These are phyloP conservation scores for Bimastos eiseni DNA, from an alignment of 2,888 invertebrate species.

Conservation along the genomic window DNA sequence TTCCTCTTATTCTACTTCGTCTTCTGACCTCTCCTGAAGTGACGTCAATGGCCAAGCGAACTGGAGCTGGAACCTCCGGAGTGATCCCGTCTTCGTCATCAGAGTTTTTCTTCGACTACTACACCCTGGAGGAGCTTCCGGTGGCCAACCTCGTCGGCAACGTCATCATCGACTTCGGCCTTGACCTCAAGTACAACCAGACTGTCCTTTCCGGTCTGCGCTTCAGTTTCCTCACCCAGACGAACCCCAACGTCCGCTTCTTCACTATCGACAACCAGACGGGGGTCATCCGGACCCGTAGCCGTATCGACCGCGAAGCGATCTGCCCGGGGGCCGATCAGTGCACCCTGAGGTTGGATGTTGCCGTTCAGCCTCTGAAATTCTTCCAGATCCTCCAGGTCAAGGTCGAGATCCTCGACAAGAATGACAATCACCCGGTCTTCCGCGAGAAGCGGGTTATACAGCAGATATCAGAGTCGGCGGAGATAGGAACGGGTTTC, in stretches of 20 bases:
- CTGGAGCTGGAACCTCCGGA: background rate
- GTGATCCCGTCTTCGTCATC: background rate
- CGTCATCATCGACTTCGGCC: slow-evolving; percentile 28
- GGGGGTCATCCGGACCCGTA: slow-evolving; percentile 39
- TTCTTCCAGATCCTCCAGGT: slow-evolving; percentile 41
- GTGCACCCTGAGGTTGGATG: slow-evolving; percentile 40
- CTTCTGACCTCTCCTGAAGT: background rate
- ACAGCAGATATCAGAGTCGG: slow-evolving; percentile 41
- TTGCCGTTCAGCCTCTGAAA: slow-evolving; percentile 40
- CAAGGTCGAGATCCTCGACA: slow-evolving; percentile 39
- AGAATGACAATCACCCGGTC: slow-evolving; percentile 43
- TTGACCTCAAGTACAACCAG: slow-evolving; percentile 29
- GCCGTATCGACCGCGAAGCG: slow-evolving; percentile 41
- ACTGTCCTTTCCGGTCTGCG: slow-evolving; percentile 23
- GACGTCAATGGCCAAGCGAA: background rate
- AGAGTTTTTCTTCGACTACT: slow-evolving; percentile 27
- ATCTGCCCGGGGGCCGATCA: slow-evolving; percentile 37
- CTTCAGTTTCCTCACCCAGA: slow-evolving; percentile 30
- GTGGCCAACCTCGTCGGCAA: slow-evolving; percentile 31
- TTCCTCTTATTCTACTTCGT: no score
- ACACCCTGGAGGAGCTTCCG: slow-evolving; percentile 32
- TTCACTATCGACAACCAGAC: slow-evolving; percentile 38
- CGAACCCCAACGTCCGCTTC: background rate
- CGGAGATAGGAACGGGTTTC: slow-evolving; percentile 37
- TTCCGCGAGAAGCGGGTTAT: slow-evolving; percentile 36